Conservation (phyloP, 2,888 invertebrate species). For the Saturnia pavonia region DNA sequence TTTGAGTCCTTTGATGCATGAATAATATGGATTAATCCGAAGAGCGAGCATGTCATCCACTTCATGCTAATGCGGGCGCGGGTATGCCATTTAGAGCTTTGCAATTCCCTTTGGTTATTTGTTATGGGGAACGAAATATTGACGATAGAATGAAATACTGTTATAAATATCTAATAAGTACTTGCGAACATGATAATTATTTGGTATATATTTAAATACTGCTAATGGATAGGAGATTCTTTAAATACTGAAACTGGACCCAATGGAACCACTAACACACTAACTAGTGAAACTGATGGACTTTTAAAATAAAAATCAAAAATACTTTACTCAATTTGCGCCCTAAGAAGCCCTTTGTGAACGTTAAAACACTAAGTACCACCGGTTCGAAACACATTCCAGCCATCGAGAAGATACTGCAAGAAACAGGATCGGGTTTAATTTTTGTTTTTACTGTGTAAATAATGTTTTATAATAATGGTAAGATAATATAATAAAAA, state of each 20-base stretch:
- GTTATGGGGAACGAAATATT: conserved; percentile 40
- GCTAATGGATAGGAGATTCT: background rate
- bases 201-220: background rate
- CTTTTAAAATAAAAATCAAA: background rate
- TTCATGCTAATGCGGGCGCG: conserved; percentile 63
- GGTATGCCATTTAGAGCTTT: conserved; percentile 60
- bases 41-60: conserved; percentile 73
- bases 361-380: no score
- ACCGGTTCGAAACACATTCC: no score
- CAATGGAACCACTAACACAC: background rate
- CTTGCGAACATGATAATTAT: background rate
- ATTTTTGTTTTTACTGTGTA: no score
- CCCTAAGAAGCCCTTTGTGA: no score
- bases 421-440: no score
- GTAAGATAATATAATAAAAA: no score
- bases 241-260: background rate
- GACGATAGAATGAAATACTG: background rate
- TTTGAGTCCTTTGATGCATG: conserved; percentile 75
- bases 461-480: no score
- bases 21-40: conserved; percentile 75
- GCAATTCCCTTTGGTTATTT: conserved; percentile 58
- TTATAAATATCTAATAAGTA: conserved; percentile 28
- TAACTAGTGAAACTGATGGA: background rate
- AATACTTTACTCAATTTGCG: no score
- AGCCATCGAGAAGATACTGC: no score